Evolutionary conservation across 1,140 invertebrate species (phyloP).

Genomic region (Drosophila gunungcola): DNA sequence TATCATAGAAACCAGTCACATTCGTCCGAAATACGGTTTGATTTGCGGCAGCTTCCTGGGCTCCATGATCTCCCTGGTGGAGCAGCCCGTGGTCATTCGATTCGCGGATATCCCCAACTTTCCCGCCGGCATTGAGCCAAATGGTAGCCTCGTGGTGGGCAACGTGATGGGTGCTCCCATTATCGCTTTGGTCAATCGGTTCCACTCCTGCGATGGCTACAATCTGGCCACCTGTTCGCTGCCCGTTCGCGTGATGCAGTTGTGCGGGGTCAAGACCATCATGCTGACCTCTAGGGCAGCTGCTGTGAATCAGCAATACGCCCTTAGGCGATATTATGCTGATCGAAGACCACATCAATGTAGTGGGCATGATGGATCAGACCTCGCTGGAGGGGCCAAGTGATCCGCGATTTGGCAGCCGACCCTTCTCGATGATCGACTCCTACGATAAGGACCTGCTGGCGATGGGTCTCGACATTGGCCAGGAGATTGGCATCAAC

Average conservation of each 20-base stretch:
- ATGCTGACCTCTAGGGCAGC: conserved; percentile 97
- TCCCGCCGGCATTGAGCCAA: conserved; percentile 91
- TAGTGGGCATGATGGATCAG: conserved; percentile 92
- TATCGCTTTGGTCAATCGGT: conserved; percentile 97
- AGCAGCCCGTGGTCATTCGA: conserved; percentile 89
- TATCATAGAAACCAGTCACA: conserved; percentile 88
- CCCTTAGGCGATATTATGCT: conserved; percentile 98
- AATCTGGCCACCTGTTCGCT: conserved; percentile 90
- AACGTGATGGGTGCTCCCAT: conserved; percentile 90
- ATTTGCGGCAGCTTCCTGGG: conserved; percentile 96
- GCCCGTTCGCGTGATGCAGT: conserved; percentile 96
- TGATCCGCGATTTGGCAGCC: conserved; percentile 95
- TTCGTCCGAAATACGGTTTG: conserved; percentile 93
- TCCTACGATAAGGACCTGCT: conserved; percentile 92
- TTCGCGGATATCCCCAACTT: conserved; percentile 96
- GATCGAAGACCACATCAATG: conserved; percentile 97
- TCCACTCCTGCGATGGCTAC: conserved; percentile 98
- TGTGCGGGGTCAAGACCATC: conserved; percentile 94
- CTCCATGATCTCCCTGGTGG: conserved; percentile 91
- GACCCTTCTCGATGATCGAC: conserved; percentile 94
- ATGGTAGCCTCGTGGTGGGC: conserved; percentile 95
- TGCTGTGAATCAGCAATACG: conserved; percentile 92
- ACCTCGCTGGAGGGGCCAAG: conserved; percentile 96
- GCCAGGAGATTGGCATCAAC: conserved; percentile 89
- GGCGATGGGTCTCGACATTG: conserved; percentile 88